Conservation (phyloP, 2,888 invertebrate species). For the Smittia sp. region DNA sequence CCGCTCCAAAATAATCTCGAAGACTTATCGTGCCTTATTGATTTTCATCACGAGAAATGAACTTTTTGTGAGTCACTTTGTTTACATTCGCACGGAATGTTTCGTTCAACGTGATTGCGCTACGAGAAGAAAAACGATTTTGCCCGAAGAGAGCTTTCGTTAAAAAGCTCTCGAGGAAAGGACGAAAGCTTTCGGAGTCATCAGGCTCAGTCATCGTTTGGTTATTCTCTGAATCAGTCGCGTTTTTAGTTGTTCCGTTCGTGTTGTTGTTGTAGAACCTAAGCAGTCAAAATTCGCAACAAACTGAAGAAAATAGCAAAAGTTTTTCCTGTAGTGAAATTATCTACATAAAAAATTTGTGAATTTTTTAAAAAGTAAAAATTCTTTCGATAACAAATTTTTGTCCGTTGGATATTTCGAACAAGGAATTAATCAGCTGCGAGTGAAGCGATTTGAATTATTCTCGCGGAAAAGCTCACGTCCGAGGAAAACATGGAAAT, state of each 20-base stretch:
- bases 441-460: no score
- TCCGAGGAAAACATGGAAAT: neutral
- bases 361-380: neutral
- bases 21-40: neutral
- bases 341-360: neutral
- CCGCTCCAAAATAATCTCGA: no score
- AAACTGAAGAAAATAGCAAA: neutral
- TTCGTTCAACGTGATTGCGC: conserved; percentile 7
- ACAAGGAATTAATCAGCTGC: no score
- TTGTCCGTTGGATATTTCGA: no score
- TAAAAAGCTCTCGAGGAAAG: neutral
- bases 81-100: conserved; percentile 15
- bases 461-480: neutral
- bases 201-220: conserved; percentile 36
- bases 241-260: conserved; percentile 37
- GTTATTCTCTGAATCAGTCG: conserved; percentile 30
- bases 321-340: neutral
- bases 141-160: conserved; percentile 3
- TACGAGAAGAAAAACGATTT: neutral
- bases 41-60: conserved; percentile 12
- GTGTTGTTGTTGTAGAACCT: conserved; percentile 6
- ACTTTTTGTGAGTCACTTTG: conserved; percentile 12
- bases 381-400: no score
- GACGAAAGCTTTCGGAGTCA: conserved; percentile 25
- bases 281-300: neutral